A percentile compares a stretch with the other conserved stretches of the same genome.
Evolutionary conservation across 2,888 invertebrate species (phyloP).

Genomic region (Unio pictorum): DNA sequence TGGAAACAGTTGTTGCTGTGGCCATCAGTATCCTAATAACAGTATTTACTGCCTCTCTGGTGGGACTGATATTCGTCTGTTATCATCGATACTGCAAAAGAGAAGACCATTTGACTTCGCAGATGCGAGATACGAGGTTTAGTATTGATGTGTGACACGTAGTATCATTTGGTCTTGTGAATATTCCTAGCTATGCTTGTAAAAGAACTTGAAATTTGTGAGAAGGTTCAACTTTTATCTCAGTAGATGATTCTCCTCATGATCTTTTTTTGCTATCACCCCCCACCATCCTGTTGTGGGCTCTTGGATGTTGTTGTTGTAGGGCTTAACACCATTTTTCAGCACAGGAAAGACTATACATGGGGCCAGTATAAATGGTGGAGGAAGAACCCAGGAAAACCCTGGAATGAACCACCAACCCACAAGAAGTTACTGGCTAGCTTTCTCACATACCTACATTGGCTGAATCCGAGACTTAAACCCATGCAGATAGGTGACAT

Average conservation of each 20-base stretch:
- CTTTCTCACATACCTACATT: too few species aligned
- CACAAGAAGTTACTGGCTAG: too few species aligned
- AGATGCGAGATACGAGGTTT: slow-evolving; percentile 63
- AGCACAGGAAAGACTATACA: too few species aligned
- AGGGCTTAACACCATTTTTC: too few species aligned
- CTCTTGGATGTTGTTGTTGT: too few species aligned
- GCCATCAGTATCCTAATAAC: slow-evolving; percentile 80
- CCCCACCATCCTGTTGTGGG: neutral
- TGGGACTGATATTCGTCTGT: slow-evolving; percentile 79
- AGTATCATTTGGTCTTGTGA: neutral
- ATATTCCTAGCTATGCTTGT: neutral
- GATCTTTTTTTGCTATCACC: too few species aligned
- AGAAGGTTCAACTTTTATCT: neutral
- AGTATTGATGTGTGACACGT: slow-evolving; percentile 3
- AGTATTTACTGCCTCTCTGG: slow-evolving; percentile 80
- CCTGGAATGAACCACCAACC: too few species aligned
- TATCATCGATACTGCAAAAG: slow-evolving; percentile 74
- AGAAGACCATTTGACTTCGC: slow-evolving; percentile 57
- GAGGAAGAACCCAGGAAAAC: too few species aligned
- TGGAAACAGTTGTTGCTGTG: slow-evolving; percentile 80
- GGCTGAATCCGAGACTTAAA: too few species aligned
- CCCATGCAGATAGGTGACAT: too few species aligned
- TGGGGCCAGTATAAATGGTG: too few species aligned
- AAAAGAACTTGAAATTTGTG: too few species aligned
- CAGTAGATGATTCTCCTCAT: neutral